Evolutionary conservation across 1,140 invertebrate species (phyloP).

Genomic region (Drosophila tsacasi): DNA sequence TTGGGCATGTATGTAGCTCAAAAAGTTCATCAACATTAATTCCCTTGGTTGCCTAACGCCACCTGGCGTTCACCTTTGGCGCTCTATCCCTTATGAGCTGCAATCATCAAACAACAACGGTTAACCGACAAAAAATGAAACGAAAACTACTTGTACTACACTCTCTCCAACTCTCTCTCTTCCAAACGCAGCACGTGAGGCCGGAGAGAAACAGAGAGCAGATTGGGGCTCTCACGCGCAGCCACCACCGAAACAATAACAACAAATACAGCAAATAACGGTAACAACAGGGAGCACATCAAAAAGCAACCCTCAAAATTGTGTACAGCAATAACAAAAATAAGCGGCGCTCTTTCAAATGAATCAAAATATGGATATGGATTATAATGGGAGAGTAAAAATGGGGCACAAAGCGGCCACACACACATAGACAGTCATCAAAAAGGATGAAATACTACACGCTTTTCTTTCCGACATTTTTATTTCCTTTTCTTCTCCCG

Average conservation of each 20-base stretch:
- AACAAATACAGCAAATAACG: slow-evolving; percentile 37
- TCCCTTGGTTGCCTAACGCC: slow-evolving; percentile 8
- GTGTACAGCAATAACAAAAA: slow-evolving; percentile 72
- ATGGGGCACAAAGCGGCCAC: slow-evolving; percentile 63
- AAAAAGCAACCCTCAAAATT: slow-evolving; percentile 59
- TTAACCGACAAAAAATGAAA: slow-evolving; percentile 47
- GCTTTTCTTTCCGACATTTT: slow-evolving; percentile 30
- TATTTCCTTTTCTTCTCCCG: slow-evolving; percentile 9
- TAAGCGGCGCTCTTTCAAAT: slow-evolving; percentile 54
- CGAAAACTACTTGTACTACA: slow-evolving; percentile 32
- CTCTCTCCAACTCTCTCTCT: slow-evolving; percentile 25
- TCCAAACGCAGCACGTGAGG: slow-evolving; percentile 34
- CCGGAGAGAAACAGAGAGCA: slow-evolving; percentile 28
- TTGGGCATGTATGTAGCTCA: no score
- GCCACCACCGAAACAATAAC: slow-evolving; percentile 51
- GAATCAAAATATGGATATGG: slow-evolving; percentile 82
- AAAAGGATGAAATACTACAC: slow-evolving; percentile 44
- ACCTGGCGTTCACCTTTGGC: slow-evolving; percentile 26
- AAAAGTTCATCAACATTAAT: background rate
- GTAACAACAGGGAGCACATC: slow-evolving; percentile 42
- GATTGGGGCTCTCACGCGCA: slow-evolving; percentile 49
- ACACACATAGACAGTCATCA: slow-evolving; percentile 1
- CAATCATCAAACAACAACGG: slow-evolving; percentile 48
- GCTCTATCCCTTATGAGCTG: slow-evolving; percentile 41
- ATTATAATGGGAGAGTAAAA: slow-evolving; percentile 75